Evolutionary conservation across 2,113 vertebrate genomes (phyloP), one percentile per base, ranked within the genome.

Genomic region (Bufo gargarizans): DNA sequence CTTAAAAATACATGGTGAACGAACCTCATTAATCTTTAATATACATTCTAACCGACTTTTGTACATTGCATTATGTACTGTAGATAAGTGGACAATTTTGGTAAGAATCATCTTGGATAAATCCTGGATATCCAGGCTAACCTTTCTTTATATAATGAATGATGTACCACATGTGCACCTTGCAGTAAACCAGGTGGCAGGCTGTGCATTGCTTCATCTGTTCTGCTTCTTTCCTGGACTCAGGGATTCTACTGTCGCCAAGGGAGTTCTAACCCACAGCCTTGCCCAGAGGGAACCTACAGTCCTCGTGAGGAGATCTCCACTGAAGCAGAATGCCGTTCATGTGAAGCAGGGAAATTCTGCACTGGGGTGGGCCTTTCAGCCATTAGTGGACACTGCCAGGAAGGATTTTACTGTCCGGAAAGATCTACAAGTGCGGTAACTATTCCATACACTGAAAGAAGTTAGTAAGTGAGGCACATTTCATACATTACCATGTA

Each of bases 331-430:
- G 93, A 94, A 86, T 97, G 97, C 90, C 91, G 89, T 58, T 90
- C 93, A 0, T 97, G 97, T 94, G 92, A 91, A 1, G 90, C n/a
- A 83, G 97, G 97, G 0, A 93, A 91, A 91, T 97, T 93, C 91
- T 97, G 97, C 90, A 91, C 90, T 11, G 91, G 91, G 22, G 92
- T 94, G 59, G 96, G 96, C 6, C 95, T 94, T 69, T 90, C 85
- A 8, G 91, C 91, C 56, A 93, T 95, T 0, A 95, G 94, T 47
- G 97, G 97, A 49, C 92, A 88, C 87, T 98, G 97, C 90, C 78
- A 91, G 78, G 94, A 94, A 89, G 95, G 96, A 3, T 98, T 96
- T 92, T 97, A 95, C 92, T 97, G 97, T 90, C 92, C 92, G 92
- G 93, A 92, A 56, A 91, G 94, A 90, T 95, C 96, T 45, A 90